Evolutionary conservation across 2,113 vertebrate genomes (phyloP).

Genomic region (Panurus biarmicus): DNA sequence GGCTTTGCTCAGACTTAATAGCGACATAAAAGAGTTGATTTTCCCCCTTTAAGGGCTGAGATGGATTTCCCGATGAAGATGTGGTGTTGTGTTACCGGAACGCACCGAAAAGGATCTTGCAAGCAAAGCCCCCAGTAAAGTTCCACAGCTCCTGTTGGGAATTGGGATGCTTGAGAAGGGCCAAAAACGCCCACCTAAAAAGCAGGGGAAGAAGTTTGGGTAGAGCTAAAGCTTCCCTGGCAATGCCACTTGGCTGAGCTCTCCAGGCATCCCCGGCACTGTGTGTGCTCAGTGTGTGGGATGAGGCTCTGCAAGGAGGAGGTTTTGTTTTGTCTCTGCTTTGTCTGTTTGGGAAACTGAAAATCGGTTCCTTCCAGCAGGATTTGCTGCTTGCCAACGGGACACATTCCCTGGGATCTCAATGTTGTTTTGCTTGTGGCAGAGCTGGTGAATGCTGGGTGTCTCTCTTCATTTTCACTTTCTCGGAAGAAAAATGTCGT

Average conservation of each 20-base stretch:
- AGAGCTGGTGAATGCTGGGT: not conserved
- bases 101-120: not conserved
- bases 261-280: accelerated
- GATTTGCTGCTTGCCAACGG: not conserved
- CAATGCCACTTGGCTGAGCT: not conserved
- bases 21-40: constrained; percentile 50
- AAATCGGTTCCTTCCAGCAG: not conserved
- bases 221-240: not conserved
- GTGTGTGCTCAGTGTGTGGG: not conserved
- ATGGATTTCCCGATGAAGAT: constrained; percentile 19
- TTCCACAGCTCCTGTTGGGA: constrained; percentile 19
- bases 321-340: not conserved
- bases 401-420: accelerated
- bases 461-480: not conserved
- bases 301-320: not conserved
- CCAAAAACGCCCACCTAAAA: not conserved
- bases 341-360: not conserved
- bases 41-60: constrained; percentile 30
- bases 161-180: not conserved
- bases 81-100: constrained; percentile 28
- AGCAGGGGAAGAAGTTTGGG: not conserved
- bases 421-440: not conserved
- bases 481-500: not conserved
- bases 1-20: constrained; percentile 34
- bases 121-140: constrained; percentile 26